Evolutionary conservation across 2,797 vertebrate species (phyloP).

Genomic region (Fringilla coelebs): DNA sequence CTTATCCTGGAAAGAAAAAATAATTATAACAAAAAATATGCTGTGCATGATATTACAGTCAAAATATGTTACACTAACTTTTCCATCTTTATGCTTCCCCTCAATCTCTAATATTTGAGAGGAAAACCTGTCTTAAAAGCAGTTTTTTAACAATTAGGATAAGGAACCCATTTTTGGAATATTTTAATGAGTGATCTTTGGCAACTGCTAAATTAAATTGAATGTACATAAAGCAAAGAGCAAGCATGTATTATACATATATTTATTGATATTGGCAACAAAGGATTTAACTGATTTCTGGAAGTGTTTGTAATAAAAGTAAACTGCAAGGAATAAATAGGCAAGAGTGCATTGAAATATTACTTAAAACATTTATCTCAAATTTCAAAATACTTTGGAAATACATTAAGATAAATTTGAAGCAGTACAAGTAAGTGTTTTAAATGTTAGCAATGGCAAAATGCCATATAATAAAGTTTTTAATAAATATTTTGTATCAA

Average conservation of each 20-base stretch:
- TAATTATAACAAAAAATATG: neutral
- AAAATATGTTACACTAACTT: neutral
- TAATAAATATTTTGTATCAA: neutral
- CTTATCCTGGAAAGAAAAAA: neutral
- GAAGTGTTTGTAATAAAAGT: neutral
- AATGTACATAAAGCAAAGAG: neutral
- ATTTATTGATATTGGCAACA: neutral
- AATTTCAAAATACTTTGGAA: neutral
- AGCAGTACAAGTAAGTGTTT: neutral
- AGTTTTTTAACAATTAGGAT: neutral
- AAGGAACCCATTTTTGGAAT: neutral
- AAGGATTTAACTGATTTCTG: neutral
- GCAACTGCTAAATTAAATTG: neutral
- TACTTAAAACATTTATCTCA: neutral
- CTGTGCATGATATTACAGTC: neutral
- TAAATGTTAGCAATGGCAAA: neutral
- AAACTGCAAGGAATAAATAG: neutral
- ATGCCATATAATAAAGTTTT: neutral
- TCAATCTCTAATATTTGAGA: neutral
- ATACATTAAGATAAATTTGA: neutral
- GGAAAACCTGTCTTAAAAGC: neutral
- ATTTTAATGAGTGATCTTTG: neutral
- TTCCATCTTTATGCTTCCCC: neutral
- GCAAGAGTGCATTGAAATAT: neutral
- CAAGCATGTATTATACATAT: neutral